These are phyloP conservation scores for Microtus pennsylvanicus DNA, from an alignment of 2,113 vertebrate genomes.

Conservation along the genomic window DNA sequence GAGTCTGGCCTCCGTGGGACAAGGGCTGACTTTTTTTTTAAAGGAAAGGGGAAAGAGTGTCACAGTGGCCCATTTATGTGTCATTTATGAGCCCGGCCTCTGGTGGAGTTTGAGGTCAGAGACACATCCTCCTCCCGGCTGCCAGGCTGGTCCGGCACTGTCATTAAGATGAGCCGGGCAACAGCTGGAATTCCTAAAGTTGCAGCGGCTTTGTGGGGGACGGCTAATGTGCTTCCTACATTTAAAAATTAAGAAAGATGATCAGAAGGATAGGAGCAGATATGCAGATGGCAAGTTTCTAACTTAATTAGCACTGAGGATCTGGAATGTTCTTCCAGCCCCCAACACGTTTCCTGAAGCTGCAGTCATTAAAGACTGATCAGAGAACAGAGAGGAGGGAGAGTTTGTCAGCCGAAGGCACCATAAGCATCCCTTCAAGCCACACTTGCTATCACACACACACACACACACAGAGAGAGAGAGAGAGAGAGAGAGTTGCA, in stretches of 20 bases:
- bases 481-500: too few relatives aligned
- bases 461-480: too few relatives aligned
- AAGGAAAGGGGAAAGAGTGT: neutral
- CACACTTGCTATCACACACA: neutral
- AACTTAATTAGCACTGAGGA: conserved; percentile 68
- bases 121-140: neutral
- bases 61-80: conserved; percentile 7
- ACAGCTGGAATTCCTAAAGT: conserved; percentile 76
- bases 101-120: conserved; percentile 47
- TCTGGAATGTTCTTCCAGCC: conserved; percentile 48
- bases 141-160: conserved; percentile 24
- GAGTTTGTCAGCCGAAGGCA: conserved; percentile 52
- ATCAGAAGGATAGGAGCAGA: conserved; percentile 39
- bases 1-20: neutral
- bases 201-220: conserved; percentile 23
- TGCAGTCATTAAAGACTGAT: conserved; percentile 48
- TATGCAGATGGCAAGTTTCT: conserved; percentile 62
- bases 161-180: conserved; percentile 38
- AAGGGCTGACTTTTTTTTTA: conserved; percentile 14
- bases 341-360: conserved; percentile 1
- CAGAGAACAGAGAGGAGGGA: conserved; percentile 32
- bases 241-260: conserved; percentile 68
- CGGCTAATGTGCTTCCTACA: conserved; percentile 34
- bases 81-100: conserved; percentile 21
- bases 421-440: conserved; percentile 75